Evolutionary conservation across 2,888 invertebrate species (phyloP).

Genomic region (Euproctis similis): DNA sequence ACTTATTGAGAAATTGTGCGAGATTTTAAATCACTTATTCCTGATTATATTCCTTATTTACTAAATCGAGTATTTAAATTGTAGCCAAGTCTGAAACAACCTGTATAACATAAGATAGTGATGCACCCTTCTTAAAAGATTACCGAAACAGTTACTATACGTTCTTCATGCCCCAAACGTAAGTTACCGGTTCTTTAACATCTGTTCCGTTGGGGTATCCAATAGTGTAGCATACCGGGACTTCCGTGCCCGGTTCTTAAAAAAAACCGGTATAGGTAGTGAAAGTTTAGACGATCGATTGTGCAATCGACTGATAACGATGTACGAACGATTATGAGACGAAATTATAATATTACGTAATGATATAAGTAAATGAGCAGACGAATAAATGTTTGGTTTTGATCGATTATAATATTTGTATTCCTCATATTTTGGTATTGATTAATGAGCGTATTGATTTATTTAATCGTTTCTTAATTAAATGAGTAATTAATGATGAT

Average conservation of each 20-base stretch:
- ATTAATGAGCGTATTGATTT: too few species aligned
- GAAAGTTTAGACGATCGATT: slow-evolving; percentile 36
- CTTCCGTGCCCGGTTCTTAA: slow-evolving; percentile 35
- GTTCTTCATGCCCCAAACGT: slow-evolving; percentile 33
- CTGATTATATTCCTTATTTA: too few species aligned
- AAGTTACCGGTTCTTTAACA: slow-evolving; percentile 58
- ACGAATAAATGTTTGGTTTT: too few species aligned
- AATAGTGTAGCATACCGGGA: slow-evolving; percentile 26
- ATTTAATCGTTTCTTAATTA: too few species aligned
- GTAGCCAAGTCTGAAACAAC: slow-evolving; percentile 16
- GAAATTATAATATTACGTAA: slow-evolving; percentile 11
- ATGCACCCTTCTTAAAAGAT: too few species aligned
- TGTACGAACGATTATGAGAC: slow-evolving; percentile 3
- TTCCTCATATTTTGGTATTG: too few species aligned
- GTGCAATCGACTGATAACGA: slow-evolving; percentile 23
- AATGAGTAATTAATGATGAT: too few species aligned
- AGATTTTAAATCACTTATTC: too few species aligned
- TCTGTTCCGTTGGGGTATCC: slow-evolving; percentile 39
- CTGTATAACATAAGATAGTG: slow-evolving; percentile 32
- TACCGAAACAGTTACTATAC: too few species aligned
- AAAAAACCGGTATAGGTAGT: slow-evolving; percentile 31
- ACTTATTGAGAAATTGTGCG: too few species aligned
- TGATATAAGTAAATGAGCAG: slow-evolving; percentile 1
- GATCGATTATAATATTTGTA: too few species aligned
- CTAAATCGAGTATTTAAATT: too few species aligned